phyloP scores from a whole-genome alignment of 2,113 vertebrate species.

The Hipposideros armiger region DNA sequence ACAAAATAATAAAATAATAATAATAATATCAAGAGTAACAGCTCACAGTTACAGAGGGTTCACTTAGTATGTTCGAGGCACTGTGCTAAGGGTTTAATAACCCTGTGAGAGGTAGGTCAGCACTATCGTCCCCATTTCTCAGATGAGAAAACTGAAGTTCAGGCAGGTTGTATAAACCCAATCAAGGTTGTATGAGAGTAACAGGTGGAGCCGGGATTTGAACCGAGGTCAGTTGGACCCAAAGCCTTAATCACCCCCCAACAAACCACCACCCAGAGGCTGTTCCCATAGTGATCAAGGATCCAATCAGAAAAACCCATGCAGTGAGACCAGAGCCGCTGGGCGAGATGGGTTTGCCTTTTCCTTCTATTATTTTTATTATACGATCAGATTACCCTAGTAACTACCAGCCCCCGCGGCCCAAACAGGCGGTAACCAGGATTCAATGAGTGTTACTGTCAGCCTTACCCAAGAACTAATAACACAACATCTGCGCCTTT shows the following conservation, averaged over 20 bases:
- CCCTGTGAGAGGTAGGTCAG: not conserved
- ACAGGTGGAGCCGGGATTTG: not conserved
- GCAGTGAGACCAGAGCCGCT: fast-evolving
- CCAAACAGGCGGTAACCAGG: conserved; percentile 22
- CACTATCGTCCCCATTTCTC: not conserved
- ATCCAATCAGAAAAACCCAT: not conserved
- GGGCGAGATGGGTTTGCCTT: not conserved
- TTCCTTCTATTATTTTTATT: conserved; percentile 31
- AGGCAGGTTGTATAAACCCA: not conserved
- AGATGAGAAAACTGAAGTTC: not conserved
- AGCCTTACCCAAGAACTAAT: not conserved
- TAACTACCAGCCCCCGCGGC: not conserved
- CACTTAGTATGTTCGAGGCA: not conserved
- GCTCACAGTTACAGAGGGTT: not conserved
- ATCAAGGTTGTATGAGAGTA: not conserved
- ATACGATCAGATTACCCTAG: conserved; percentile 8
- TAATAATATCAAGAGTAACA: not conserved
- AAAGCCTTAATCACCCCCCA: not conserved
- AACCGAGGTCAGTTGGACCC: not conserved
- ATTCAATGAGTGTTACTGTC: not conserved
- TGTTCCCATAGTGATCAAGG: not conserved
- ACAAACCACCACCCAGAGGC: not conserved
- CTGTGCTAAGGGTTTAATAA: not conserved
- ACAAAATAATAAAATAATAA: too few species aligned
- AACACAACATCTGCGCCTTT: not conserved